These are phyloP conservation scores for Brachionus paranguensis DNA, from an alignment of 1,140 invertebrate genomes.

Conservation along the genomic window DNA sequence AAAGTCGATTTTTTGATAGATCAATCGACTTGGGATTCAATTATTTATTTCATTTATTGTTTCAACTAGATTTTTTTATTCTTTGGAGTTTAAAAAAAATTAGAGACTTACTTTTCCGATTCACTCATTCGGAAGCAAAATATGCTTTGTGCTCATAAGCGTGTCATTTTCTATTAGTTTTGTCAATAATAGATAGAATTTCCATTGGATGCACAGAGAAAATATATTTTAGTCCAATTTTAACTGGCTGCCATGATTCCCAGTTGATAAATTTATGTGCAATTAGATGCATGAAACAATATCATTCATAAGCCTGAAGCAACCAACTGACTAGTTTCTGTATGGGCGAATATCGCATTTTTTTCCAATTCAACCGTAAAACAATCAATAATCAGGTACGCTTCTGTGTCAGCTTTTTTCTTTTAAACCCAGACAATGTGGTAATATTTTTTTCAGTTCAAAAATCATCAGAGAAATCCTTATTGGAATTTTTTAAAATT, in stretches of 20 bases:
- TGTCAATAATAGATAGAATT: background rate
- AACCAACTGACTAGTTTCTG: background rate
- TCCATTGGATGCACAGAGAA: background rate
- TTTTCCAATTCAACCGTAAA: background rate
- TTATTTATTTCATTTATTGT: slow-evolving; percentile 23
- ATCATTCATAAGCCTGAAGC: background rate
- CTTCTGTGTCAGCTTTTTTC: background rate
- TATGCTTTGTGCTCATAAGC: background rate
- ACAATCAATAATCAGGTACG: background rate
- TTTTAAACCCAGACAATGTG: background rate
- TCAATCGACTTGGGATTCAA: slow-evolving; percentile 6
- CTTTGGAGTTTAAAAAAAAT: background rate
- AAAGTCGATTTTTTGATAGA: slow-evolving; percentile 20
- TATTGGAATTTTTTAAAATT: background rate
- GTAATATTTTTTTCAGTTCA: background rate
- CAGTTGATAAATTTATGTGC: slow-evolving; percentile 1
- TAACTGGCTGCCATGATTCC: background rate
- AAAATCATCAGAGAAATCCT: background rate
- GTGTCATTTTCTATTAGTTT: background rate
- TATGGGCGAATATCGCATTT: background rate
- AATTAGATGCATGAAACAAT: slow-evolving; percentile 35
- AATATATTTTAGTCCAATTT: background rate
- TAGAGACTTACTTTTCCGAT: slow-evolving; percentile 16
- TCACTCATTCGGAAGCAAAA: background rate
- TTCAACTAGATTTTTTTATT: background rate